These are phyloP conservation scores for Palaemon carinicauda DNA, from an alignment of 1,140 invertebrate species.

Conservation along the genomic window DNA sequence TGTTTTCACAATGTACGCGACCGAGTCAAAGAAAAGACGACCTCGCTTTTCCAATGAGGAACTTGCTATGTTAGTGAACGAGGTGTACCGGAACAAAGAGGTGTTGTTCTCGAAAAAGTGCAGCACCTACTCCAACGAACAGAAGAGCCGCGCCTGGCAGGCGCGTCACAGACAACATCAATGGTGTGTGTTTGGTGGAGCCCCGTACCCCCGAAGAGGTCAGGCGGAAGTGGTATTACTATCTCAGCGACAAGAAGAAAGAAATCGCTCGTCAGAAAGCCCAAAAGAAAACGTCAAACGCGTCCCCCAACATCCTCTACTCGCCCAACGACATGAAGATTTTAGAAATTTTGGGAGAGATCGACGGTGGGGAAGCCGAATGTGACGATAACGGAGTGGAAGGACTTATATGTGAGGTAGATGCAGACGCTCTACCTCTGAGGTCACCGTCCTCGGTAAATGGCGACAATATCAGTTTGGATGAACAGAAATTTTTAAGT, in stretches of 20 bases:
- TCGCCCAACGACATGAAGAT: background rate
- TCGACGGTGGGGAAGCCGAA: background rate
- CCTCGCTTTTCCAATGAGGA: slow-evolving; percentile 10
- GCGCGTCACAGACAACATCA: background rate
- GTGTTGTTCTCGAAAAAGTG: background rate
- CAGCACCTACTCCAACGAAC: background rate
- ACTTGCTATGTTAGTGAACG: background rate
- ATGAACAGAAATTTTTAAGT: too few species aligned
- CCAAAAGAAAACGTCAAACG: background rate
- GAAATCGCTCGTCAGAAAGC: background rate
- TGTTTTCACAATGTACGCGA: background rate
- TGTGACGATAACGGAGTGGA: background rate
- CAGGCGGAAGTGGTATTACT: slow-evolving; percentile 7
- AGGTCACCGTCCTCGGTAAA: background rate
- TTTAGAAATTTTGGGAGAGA: background rate
- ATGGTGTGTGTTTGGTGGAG: background rate
- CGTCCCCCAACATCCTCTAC: background rate
- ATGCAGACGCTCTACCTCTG: background rate
- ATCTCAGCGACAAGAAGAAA: slow-evolving; percentile 15
- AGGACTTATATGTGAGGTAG: slow-evolving; percentile 5
- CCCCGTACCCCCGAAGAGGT: background rate
- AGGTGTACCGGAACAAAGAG: background rate
- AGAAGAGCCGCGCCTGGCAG: background rate
- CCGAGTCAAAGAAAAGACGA: background rate
- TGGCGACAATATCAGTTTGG: too few species aligned